Percentiles rank a stretch among this genome's conserved stretches.
Conservation (phyloP, 2,888 invertebrate genomes). For the Pasiphila rectangulata region DNA sequence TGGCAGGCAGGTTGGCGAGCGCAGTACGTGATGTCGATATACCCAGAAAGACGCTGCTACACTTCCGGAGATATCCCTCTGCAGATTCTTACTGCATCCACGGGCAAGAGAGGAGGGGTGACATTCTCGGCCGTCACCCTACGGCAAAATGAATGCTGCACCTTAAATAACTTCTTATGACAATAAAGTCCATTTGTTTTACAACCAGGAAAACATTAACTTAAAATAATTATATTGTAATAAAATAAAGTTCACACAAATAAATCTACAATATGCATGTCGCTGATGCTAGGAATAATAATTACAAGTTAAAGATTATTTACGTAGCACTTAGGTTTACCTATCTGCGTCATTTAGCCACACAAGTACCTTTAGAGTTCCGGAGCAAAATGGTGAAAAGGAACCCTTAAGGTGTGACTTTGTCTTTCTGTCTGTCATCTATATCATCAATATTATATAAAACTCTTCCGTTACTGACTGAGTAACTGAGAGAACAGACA, state of each 20-base stretch:
- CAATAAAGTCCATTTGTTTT: background rate
- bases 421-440: no score
- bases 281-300: constrained; percentile 7
- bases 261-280: constrained; percentile 3
- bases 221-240: background rate
- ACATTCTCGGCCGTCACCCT: no score
- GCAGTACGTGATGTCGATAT: no score
- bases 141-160: background rate
- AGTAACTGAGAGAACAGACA: no score
- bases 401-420: no score
- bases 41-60: no score
- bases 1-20: no score
- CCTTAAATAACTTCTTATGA: background rate
- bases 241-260: constrained; percentile 5
- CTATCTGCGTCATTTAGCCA: background rate
- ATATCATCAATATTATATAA: background rate
- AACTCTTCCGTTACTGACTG: background rate
- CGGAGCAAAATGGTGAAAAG: no score
- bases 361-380: no score
- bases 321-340: constrained; percentile 3
- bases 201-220: constrained; percentile 14
- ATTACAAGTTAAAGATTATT: constrained; percentile 9
- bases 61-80: no score
- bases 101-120: no score
- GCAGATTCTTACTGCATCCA: no score